Evolutionary conservation across 2,797 vertebrate genomes (phyloP), one percentile per base, ranked within the genome.

Genomic region (Bovichtus variegatus): DNA sequence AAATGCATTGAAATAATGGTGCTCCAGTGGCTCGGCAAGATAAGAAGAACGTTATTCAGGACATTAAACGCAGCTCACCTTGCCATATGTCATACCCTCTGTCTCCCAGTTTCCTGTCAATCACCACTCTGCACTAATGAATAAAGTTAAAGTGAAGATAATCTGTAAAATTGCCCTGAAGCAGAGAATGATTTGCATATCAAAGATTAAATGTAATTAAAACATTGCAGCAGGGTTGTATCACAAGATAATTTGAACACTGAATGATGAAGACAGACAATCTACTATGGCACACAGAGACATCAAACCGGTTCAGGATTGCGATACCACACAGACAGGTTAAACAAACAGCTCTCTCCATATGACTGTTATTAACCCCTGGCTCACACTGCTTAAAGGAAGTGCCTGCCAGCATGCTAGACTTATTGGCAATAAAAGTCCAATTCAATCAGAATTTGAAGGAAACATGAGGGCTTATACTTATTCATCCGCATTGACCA

Each of bases 351-450:
- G 76, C 72, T 76, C 57, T 46, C 60, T 58, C 69, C 59, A 60
- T 51, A 61, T 83, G 76, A 77, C 57, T 49, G 76, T 63, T 59
- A 85, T 86, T 89, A 85, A 87, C 89, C 89, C 87, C 76, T 31
- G 80, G 73, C 74, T 81, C 83, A 84, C 70, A 70, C 68, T 79
- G 74, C 53, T 76, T 47, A 50, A 69, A 83, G 67, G 68, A 77
- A 74, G 74, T 57, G 62, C 18, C 80, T 86, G 87, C 54, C 80
- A 74, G 71, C 5, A 0, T 41, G 49, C 64, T 40, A 66, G 81
- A 88, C 50, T 59, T 82, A 88, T 80, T 58, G 84, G 65, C 80
- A 74, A 83, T 91, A 88, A 85, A 91, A 82, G 55, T 83, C 81
- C 63, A 79, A 71, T 85, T 78, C 82, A 87, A 86, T 89, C 73